Base-by-base conservation (phyloP, 2,888 invertebrate species). In the Caenorhabditis doughertyi region DNA sequence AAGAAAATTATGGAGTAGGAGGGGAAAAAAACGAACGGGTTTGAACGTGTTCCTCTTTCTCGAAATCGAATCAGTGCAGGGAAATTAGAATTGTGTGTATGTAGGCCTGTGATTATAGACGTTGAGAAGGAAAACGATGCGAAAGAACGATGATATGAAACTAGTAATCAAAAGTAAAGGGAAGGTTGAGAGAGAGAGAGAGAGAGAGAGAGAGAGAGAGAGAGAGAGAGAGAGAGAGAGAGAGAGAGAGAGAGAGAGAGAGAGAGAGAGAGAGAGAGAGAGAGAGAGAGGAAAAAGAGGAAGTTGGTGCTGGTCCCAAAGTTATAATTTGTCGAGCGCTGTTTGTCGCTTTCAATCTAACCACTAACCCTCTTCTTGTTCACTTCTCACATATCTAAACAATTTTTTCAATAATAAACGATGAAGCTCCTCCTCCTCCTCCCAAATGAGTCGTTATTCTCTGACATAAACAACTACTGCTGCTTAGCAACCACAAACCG, bases 351-450 rank as follows among this genome's bases (percentile, higher is more conserved):
- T 27, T 21, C 21, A 47, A 55, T 58, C 32, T 32, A 67, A 18
- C n/a, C n/a, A 53, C 53, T 25, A 18, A 53, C 25, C n/a, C 23
- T 21, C 9, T 13, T 68, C 49, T 56, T 42, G 55, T 55, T 68
- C 67, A 39, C 47, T 62, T 62, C 62, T 39, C 70, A 70, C 68
- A 55, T 71, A 60, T 35, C 71, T 71, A 71, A 71, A 68, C 67
- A 68, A 68, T 68, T 35, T 27, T 16, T 23, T 58, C 35, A 58
- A 29, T 32, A 29, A 58, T 58, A 35, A 58, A 21, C 35, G 21
- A 23, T 21, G 21, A 23, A 13, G 39, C 39, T 23, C 11, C 27
- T n/a, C 23, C n/a, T n/a, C n/a, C n/a, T n/a, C 1, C 29, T 18
- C 29, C n/a, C 16, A 29, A 27, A n/a, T n/a, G n/a, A n/a, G n/a